A percentile compares a stretch with the other conserved stretches of the same genome.
phyloP scores from a whole-genome alignment of 92 coral and sea anemone genomes.

The Bergia sp. region DNA sequence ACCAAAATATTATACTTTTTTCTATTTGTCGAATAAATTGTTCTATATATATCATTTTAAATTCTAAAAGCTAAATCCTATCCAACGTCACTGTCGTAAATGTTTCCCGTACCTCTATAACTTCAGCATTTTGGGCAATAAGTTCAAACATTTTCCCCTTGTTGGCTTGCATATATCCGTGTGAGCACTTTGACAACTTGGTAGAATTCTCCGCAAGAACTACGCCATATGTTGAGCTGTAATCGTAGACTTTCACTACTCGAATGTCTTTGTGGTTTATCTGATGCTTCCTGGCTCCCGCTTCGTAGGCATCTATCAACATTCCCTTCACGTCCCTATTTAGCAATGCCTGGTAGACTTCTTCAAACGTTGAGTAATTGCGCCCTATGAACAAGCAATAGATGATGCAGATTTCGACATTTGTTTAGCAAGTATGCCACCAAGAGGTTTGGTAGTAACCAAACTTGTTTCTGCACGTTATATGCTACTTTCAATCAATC shows the following conservation, averaged over 20 bases:
- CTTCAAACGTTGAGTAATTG: conserved; percentile 58
- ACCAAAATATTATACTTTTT: background rate
- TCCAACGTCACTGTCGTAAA: no score
- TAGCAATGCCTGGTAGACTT: conserved; percentile 63
- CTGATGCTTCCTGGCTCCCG: conserved; percentile 63
- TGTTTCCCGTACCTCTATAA: conserved; percentile 43
- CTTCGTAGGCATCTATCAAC: conserved; percentile 77
- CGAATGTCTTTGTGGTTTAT: conserved; percentile 57
- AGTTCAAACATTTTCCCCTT: conserved; percentile 64
- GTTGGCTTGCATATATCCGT: conserved; percentile 63
- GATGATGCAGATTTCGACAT: no score
- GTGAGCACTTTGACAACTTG: conserved; percentile 63
- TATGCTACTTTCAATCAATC: no score
- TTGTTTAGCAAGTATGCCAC: no score
- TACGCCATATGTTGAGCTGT: conserved; percentile 73
- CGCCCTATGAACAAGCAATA: conserved; percentile 28
- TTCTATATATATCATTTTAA: no score
- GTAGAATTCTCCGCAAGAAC: conserved; percentile 74
- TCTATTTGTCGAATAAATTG: no score
- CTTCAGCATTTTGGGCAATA: conserved; percentile 54
- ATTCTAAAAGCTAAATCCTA: no score
- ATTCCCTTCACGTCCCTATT: conserved; percentile 67
- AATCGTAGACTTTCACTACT: conserved; percentile 68
- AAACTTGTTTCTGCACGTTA: no score
- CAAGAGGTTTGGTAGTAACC: no score